Percentiles rank a stretch among this genome's conserved stretches.
Evolutionary conservation across 2,113 vertebrate species (phyloP).

Genomic region (Origma solitaria): DNA sequence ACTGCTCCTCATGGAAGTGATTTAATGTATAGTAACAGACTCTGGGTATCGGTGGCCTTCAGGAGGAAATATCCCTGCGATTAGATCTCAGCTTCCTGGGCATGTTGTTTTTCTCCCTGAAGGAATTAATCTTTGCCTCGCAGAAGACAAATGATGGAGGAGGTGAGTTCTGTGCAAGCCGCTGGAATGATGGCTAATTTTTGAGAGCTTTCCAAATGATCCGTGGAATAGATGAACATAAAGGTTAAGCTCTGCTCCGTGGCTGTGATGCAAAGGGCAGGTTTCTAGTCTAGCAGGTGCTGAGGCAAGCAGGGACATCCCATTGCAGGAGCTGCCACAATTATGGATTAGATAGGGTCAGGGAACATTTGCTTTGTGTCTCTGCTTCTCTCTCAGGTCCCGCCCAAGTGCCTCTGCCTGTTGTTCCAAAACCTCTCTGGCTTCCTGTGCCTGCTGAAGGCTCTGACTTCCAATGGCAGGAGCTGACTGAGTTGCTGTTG

Average conservation of each 20-base stretch:
- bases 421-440: background rate
- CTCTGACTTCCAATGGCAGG: background rate
- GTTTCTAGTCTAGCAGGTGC: conserved; percentile 32
- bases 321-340: conserved; percentile 7
- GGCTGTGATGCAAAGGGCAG: conserved; percentile 38
- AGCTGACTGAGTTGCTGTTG: background rate
- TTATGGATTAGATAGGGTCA: conserved; percentile 36
- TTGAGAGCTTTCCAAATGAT: conserved; percentile 27
- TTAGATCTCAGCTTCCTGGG: background rate
- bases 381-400: background rate
- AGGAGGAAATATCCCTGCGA: background rate
- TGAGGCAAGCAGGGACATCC: conserved; percentile 14
- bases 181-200: conserved; percentile 9
- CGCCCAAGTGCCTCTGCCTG: background rate
- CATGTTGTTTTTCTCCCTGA: background rate
- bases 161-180: background rate
- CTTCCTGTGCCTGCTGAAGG: background rate
- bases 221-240: conserved; percentile 20
- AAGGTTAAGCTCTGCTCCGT: conserved; percentile 35
- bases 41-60: background rate
- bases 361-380: background rate
- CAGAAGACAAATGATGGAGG: background rate
- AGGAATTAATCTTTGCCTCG: conserved; percentile 19
- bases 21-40: background rate
- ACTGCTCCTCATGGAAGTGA: background rate